Evolutionary conservation across 2,888 invertebrate genomes (phyloP).

Genomic region (Phengaris arion): DNA sequence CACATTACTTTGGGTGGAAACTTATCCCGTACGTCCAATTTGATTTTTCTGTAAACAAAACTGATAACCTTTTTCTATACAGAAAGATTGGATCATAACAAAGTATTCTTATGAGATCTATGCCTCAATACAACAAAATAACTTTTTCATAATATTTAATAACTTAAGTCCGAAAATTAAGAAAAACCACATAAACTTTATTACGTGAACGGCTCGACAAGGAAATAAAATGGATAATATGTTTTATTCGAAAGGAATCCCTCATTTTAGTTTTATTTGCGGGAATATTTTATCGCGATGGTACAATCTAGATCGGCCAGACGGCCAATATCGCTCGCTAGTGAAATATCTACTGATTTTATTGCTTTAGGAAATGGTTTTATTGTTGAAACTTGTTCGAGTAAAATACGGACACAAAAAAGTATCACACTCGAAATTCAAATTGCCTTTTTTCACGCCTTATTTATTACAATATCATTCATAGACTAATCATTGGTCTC

Average conservation of each 20-base stretch:
- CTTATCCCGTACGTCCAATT: too few relatives aligned
- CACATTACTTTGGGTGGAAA: too few relatives aligned
- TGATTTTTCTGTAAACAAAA: too few relatives aligned
- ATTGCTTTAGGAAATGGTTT: constrained; percentile 17
- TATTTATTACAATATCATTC: background rate
- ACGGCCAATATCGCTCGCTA: background rate
- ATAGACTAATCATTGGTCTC: too few relatives aligned
- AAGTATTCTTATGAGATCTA: too few relatives aligned
- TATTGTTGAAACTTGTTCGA: background rate
- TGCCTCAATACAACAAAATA: too few relatives aligned
- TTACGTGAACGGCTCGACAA: background rate
- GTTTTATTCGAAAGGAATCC: background rate
- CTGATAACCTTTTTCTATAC: too few relatives aligned
- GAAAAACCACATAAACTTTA: background rate
- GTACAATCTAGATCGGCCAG: background rate
- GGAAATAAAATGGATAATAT: background rate
- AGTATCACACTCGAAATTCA: background rate
- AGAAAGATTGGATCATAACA: too few relatives aligned
- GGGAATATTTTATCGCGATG: background rate
- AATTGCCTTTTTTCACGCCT: background rate
- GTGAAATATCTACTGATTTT: constrained; percentile 12
- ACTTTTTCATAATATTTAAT: too few relatives aligned
- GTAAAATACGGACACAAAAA: constrained; percentile 12
- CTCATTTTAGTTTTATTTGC: background rate
- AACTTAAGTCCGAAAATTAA: background rate